Conservation (phyloP, 2,113 vertebrate genomes). For the Felis chaus region DNA sequence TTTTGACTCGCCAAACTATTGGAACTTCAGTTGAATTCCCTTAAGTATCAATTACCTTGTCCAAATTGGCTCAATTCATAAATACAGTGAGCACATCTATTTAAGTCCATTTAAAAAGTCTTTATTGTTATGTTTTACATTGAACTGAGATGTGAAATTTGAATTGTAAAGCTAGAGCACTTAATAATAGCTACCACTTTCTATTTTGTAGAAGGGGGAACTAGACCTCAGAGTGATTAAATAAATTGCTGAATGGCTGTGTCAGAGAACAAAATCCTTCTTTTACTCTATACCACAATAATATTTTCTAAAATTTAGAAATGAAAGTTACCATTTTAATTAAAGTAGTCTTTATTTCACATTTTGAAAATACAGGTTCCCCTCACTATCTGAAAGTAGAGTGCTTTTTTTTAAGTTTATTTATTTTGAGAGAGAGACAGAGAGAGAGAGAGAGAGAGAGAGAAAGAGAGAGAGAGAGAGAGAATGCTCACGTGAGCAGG, state of each 20-base stretch:
- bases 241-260: not conserved
- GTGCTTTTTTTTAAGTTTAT: too few species aligned
- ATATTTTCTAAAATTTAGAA: not conserved
- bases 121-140: not conserved
- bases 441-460: too few species aligned
- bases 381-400: not conserved
- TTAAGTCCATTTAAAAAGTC: not conserved
- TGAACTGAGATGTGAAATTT: not conserved
- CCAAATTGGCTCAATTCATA: not conserved
- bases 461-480: too few species aligned
- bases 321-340: not conserved
- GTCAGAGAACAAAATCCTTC: not conserved
- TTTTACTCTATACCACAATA: not conserved
- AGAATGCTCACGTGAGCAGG: too few species aligned
- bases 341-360: not conserved
- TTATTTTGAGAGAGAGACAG: too few species aligned
- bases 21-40: not conserved
- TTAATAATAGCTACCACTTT: not conserved
- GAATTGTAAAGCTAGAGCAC: not conserved
- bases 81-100: not conserved
- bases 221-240: not conserved
- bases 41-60: not conserved
- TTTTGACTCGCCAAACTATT: not conserved
- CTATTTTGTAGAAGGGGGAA: not conserved
- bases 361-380: not conserved